Evolutionary conservation across 2,888 invertebrate genomes (phyloP), one percentile per base, ranked within the genome.

Genomic region (Laspeyria flexula): DNA sequence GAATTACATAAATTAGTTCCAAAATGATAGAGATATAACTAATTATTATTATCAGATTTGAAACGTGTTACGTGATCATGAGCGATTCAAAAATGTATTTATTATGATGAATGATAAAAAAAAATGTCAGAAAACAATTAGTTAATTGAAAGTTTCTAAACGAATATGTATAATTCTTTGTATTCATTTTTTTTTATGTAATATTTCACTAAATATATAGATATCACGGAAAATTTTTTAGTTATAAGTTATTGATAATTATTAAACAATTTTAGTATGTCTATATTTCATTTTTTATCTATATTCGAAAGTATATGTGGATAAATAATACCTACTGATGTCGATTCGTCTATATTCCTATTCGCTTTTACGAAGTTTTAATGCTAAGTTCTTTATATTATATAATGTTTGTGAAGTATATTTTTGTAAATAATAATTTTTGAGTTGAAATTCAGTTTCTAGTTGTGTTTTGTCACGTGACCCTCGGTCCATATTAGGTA

Each of bases 341-440:
- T 25, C 25, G 25, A 25, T 25, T 25, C 60, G 25, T 76, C 62
- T 73, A 81, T 80, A 25, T 25, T 25, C 25, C 25, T 25, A 25
- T 81, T 79, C 82, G 85, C 86, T 86, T 85, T 77, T 78, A 77
- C 66, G 70, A 80, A 71, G 69, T 72, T 81, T 77, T 79, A 78
- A 73, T 71, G 61, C 66, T 73, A 74, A 68, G 69, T 77, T 75
- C 66, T 62, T 60, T 61, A 40, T 60, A 54, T 56, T 55, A 71
- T 64, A 71, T 67, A 71, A 66, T 58, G 60, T 68, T 59, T 45
- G 66, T 73, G 67, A 70, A 43, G 50, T 53, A 69, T 75, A 60
- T 74, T 75, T 81, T 81, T 86, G 85, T 87, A 86, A 79, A 85
- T 85, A 85, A 71, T 70, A 51, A 67, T 35, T 31, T 9, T 58